phyloP scores from a whole-genome alignment of 2,797 vertebrate species.

The Syngnathus acus region DNA sequence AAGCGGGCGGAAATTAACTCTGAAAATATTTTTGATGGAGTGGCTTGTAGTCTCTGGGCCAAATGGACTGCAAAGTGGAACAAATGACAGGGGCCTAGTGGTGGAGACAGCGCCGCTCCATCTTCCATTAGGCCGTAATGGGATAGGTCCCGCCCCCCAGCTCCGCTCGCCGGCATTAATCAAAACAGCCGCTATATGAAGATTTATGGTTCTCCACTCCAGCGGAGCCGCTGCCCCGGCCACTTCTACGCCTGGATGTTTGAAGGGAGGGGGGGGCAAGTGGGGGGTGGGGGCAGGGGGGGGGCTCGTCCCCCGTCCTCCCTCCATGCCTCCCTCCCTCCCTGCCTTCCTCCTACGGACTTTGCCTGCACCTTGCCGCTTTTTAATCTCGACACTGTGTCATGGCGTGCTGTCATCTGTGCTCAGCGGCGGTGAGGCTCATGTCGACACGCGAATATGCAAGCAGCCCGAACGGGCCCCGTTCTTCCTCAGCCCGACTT shows the following conservation, averaged over 20 bases:
- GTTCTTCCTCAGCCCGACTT: slow-evolving; percentile 32
- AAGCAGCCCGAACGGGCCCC: slow-evolving; percentile 23
- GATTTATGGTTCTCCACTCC: slow-evolving; percentile 92
- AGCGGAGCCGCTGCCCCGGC: slow-evolving; percentile 73
- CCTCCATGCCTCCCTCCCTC: slow-evolving; percentile 9
- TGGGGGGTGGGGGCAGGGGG: slow-evolving; percentile 48
- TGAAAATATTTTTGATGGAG: slow-evolving; percentile 96
- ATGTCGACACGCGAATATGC: slow-evolving; percentile 38
- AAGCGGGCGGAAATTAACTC: slow-evolving; percentile 93
- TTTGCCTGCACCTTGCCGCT: slow-evolving; percentile 38
- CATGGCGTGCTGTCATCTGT: slow-evolving; percentile 60
- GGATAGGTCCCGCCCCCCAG: slow-evolving; percentile 91
- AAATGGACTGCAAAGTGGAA: slow-evolving; percentile 99
- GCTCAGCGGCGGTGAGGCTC: slow-evolving; percentile 30
- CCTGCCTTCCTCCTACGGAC: slow-evolving; percentile 42
- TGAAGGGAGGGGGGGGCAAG: slow-evolving; percentile 54
- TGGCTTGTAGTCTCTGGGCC: slow-evolving; percentile 90
- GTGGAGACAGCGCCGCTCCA: slow-evolving; percentile 95
- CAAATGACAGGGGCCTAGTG: slow-evolving; percentile 96
- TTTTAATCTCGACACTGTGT: slow-evolving; percentile 57
- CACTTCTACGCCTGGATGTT: slow-evolving; percentile 67
- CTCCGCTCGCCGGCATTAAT: slow-evolving; percentile 90
- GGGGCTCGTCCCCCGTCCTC: slow-evolving; percentile 12
- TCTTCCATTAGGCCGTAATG: slow-evolving; percentile 98
- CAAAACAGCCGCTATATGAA: slow-evolving; percentile 94